Percentiles rank a stretch among this genome's conserved stretches.
Conservation (phyloP, 1,140 invertebrate species). For the Cylas formicarius region DNA sequence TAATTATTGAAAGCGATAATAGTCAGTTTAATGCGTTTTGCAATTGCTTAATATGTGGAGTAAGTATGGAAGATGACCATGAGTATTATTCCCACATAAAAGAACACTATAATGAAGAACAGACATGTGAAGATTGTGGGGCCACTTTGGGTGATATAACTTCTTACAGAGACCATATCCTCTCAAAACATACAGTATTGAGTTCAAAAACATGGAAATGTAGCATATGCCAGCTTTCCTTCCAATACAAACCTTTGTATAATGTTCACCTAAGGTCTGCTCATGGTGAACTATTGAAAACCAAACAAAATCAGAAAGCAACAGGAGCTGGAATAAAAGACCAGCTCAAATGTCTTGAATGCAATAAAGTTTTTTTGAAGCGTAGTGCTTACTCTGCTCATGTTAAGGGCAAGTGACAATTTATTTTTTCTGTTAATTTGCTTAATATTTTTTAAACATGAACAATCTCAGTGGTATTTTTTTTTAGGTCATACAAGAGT, state of each 20-base stretch:
- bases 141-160: constrained; percentile 9
- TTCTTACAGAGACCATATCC: constrained; percentile 12
- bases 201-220: constrained; percentile 6
- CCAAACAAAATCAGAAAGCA: constrained; percentile 3
- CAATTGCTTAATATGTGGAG: constrained; percentile 13
- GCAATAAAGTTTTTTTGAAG: constrained; percentile 10
- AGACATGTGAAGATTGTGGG: constrained; percentile 10
- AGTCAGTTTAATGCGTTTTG: no score
- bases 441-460: constrained; percentile 1
- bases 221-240: constrained; percentile 11
- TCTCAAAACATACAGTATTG: constrained; percentile 9
- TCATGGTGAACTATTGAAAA: no score
- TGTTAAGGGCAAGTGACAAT: constrained; percentile 18
- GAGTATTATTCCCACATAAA: constrained; percentile 13
- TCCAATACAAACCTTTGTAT: constrained; percentile 15
- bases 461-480: background rate
- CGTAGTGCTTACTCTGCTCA: constrained; percentile 3
- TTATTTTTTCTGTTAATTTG: no score
- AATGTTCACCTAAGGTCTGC: constrained; percentile 9
- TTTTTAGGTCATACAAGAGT: constrained; percentile 16
- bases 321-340: constrained; percentile 1
- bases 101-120: constrained; percentile 14
- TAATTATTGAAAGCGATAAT: background rate
- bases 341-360: constrained; percentile 11
- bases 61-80: constrained; percentile 11